A percentile compares a stretch with the other conserved stretches of the same genome.
These are phyloP conservation scores for Athene noctua DNA, from an alignment of 2,113 vertebrate genomes.

Conservation along the genomic window DNA sequence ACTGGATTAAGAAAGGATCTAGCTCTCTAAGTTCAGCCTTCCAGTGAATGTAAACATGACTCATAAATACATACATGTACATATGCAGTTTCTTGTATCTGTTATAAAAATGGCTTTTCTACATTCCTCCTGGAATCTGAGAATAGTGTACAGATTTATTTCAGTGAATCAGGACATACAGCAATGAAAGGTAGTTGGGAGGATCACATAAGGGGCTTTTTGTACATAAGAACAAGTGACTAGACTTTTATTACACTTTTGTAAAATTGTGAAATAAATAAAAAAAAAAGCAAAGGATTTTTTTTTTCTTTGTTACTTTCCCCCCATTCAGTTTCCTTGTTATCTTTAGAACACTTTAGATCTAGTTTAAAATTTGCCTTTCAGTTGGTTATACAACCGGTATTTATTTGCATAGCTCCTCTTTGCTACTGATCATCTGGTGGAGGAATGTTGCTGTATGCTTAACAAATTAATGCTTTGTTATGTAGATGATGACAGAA, in stretches of 20 bases:
- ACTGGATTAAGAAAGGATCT: background rate
- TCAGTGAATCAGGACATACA: constrained; percentile 18
- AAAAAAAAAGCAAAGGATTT: background rate
- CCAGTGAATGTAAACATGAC: constrained; percentile 9
- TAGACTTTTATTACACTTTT: background rate
- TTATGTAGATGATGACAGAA: background rate
- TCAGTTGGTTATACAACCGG: background rate
- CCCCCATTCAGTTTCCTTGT: background rate
- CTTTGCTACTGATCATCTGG: background rate
- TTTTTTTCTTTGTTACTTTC: background rate
- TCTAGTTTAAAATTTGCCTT: background rate
- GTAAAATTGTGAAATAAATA: background rate
- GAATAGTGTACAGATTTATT: background rate
- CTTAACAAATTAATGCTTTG: background rate
- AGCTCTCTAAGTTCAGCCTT: background rate
- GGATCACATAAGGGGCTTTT: background rate
- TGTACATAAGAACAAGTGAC: background rate
- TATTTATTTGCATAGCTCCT: background rate
- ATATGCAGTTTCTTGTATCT: background rate
- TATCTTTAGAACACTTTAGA: background rate
- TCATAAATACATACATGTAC: background rate
- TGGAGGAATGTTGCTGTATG: background rate
- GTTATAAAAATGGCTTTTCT: constrained; percentile 40
- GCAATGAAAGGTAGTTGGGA: background rate
- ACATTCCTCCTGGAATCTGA: background rate